phyloP scores from a whole-genome alignment of 2,888 invertebrate species.

The Sycophila texana region DNA sequence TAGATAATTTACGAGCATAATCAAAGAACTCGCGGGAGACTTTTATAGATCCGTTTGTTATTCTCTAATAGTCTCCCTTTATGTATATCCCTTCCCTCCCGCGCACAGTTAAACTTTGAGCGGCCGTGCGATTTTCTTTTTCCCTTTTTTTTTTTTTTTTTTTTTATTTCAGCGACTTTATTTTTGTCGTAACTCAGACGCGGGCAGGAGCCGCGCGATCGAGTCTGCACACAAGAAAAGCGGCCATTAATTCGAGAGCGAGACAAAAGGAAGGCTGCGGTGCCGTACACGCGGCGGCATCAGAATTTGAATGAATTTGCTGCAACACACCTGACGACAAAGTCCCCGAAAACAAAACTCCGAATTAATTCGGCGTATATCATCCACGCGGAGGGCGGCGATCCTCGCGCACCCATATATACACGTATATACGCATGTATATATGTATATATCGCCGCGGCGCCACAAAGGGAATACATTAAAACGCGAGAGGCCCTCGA shows the following conservation, averaged over 20 bases:
- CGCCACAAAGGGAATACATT: constrained; percentile 26
- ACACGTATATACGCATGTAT: not conserved
- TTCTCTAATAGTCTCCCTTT: constrained; percentile 47
- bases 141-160: constrained; percentile 19
- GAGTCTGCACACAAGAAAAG: not conserved
- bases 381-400: not conserved
- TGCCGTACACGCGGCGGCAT: not conserved
- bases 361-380: constrained; percentile 46
- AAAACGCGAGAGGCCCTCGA: not conserved
- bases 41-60: constrained; percentile 57
- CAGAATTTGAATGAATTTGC: not conserved
- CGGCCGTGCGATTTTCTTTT: too few relatives aligned
- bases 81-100: constrained; percentile 2
- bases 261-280: not conserved
- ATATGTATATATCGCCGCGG: not conserved
- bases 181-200: constrained; percentile 52
- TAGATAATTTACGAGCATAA: constrained; percentile 54
- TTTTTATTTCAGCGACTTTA: constrained; percentile 34
- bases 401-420: not conserved
- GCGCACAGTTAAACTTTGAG: not conserved
- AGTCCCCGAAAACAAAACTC: not conserved
- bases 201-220: not conserved
- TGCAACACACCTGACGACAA: constrained; percentile 1
- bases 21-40: constrained; percentile 53
- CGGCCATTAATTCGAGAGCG: constrained; percentile 39